Base-by-base conservation (phyloP, 2,888 invertebrate species). In the Dioctria rufipes region DNA sequence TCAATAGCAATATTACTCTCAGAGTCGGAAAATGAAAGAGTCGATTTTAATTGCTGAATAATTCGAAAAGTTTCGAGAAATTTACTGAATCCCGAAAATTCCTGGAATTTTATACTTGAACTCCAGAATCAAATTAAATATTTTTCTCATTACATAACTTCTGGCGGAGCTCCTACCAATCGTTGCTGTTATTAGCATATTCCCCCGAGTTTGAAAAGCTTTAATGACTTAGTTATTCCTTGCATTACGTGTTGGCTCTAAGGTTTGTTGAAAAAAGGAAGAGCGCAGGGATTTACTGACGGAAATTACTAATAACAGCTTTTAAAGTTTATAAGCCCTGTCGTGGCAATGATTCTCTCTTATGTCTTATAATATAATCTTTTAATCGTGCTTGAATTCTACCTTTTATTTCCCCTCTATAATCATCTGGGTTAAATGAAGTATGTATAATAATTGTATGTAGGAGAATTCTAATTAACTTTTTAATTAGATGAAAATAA, bases 51-150 rank as follows among this genome's bases (percentile, higher is more conserved):
- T 67, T 67, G 67, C 67, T 67, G 43, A 67, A 67, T 67, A 67
- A 67, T 67, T 67, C 67, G 8, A 13, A 67, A 51, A 67, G 67
- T 67, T 67, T 46, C 49, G 43, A 46, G 43, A 67, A 67, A 67
- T 67, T 67, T 49, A 67, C 67, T 46, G 49, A 67, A 67, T 67
- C 49, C 49, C 43, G 67, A 25, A 13, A 42, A 49, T 49, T 67
- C 49, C 67, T 9, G 67, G 67, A 67, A 67, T 67, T 67, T 67
- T 67, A 67, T 46, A 49, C 67, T 67, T 67, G 67, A 67, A 67
- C 46, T 67, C 46, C n/a, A n/a, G 37, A 40, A 46, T 37, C 67
- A 67, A 67, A 67, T 67, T 67, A 67, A 67, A 67, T 67, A 46
- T 67, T 67, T 67, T 67, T 67, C 67, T 49, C 67, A 25, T 67